Evolutionary conservation across 2,797 vertebrate genomes (phyloP).

Genomic region (Enteromius fasciolatus): DNA sequence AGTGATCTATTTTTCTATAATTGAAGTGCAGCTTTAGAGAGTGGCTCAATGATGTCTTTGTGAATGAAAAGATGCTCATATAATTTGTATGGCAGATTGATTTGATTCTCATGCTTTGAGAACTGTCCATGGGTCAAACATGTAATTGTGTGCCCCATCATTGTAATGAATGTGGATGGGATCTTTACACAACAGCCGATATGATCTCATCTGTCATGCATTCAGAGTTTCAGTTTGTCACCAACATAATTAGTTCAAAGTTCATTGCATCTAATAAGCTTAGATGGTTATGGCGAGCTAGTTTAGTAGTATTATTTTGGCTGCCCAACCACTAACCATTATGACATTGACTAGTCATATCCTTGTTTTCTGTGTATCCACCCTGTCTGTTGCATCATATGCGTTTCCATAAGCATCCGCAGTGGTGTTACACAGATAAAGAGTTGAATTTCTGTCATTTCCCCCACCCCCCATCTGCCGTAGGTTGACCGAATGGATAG

Average conservation of each 20-base stretch:
- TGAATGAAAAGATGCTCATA: background rate
- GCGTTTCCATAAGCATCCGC: background rate
- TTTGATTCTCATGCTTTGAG: constrained; percentile 37
- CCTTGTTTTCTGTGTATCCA: background rate
- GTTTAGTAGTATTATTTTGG: background rate
- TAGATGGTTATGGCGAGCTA: background rate
- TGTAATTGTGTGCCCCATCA: constrained; percentile 3
- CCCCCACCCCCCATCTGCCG: background rate
- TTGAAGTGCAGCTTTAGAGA: constrained; percentile 13
- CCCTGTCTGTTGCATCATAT: background rate
- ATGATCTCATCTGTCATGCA: background rate
- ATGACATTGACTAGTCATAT: background rate
- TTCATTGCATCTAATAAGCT: constrained; percentile 4
- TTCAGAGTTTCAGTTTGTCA: constrained; percentile 2
- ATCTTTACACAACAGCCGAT: background rate
- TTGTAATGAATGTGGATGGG: background rate
- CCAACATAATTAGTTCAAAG: constrained; percentile 13
- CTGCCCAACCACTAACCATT: background rate
- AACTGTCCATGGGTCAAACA: constrained; percentile 6
- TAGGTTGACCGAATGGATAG: background rate
- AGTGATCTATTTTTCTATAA: background rate
- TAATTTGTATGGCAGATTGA: constrained; percentile 44
- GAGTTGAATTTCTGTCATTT: background rate
- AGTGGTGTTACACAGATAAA: background rate
- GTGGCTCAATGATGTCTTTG: background rate